Conservation (phyloP, 2,888 invertebrate genomes). For the Chalcosyrphus nemorum region DNA sequence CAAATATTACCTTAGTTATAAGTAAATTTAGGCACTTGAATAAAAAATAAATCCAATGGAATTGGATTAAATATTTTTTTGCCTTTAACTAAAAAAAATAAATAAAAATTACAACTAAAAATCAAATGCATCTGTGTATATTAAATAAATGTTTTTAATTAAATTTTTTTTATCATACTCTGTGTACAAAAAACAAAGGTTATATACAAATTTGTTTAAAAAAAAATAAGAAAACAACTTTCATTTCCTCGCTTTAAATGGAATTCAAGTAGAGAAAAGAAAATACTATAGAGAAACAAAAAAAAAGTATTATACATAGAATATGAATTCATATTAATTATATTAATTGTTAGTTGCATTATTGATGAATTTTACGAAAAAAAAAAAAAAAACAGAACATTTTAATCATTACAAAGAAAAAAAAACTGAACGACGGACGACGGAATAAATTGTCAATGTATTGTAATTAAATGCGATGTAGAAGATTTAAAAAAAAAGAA, state of each 20-base stretch:
- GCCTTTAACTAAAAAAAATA: slow-evolving; percentile 29
- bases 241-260: slow-evolving; percentile 71
- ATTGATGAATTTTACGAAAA: slow-evolving; percentile 44
- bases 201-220: slow-evolving; percentile 39
- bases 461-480: slow-evolving; percentile 44
- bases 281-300: slow-evolving; percentile 37
- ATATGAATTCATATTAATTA: slow-evolving; percentile 65
- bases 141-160: not conserved
- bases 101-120: slow-evolving; percentile 19
- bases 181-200: slow-evolving; percentile 59
- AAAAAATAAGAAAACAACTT: slow-evolving; percentile 27
- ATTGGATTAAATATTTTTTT: slow-evolving; percentile 44
- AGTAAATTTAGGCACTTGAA: slow-evolving; percentile 11
- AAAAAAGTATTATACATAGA: slow-evolving; percentile 61
- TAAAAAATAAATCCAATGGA: slow-evolving; percentile 2
- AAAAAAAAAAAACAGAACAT: slow-evolving; percentile 31
- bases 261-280: slow-evolving; percentile 67
- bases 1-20: slow-evolving; percentile 7
- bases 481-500: slow-evolving; percentile 13
- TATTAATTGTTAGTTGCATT: slow-evolving; percentile 69
- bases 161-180: slow-evolving; percentile 19
- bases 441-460: slow-evolving; percentile 33
- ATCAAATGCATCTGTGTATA: slow-evolving; percentile 45
- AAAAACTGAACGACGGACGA: slow-evolving; percentile 13
- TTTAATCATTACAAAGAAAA: slow-evolving; percentile 38